phyloP scores from a whole-genome alignment of 2,113 vertebrate genomes.

The Fulica atra region DNA sequence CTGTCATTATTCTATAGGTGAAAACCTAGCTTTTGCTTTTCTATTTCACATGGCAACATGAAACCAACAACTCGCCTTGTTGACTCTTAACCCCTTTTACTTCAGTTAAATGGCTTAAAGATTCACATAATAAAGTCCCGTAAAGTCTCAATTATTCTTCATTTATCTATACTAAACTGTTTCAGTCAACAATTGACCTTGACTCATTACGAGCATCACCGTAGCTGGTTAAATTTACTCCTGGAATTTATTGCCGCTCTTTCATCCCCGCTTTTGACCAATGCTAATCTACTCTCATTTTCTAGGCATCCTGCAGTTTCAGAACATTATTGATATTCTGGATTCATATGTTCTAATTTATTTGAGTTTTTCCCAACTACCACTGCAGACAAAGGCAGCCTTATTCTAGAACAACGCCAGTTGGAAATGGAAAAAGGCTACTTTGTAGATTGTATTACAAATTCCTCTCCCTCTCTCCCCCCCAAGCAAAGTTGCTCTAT shows the following conservation, averaged over 20 bases:
- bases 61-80: background rate
- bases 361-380: slow-evolving; percentile 1
- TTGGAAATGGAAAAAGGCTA: background rate
- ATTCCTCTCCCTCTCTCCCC: background rate
- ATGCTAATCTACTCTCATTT: slow-evolving; percentile 2
- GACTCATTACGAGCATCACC: background rate
- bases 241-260: slow-evolving; percentile 28
- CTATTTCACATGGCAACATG: background rate
- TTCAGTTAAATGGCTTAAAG: slow-evolving; percentile 7
- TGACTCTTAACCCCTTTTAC: background rate
- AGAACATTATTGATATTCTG: slow-evolving; percentile 25
- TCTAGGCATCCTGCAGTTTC: background rate
- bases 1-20: background rate
- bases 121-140: background rate
- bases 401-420: background rate
- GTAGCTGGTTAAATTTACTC: background rate
- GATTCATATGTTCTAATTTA: slow-evolving; percentile 1
- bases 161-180: slow-evolving; percentile 18
- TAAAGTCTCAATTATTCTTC: background rate
- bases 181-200: background rate
- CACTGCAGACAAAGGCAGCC: background rate
- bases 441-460: background rate
- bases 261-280: background rate
- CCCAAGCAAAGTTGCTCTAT: background rate
- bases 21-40: background rate